Evolutionary conservation across 2,797 vertebrate genomes (phyloP), one percentile per base, ranked within the genome.

Genomic region (Rhinoraja longicauda): DNA sequence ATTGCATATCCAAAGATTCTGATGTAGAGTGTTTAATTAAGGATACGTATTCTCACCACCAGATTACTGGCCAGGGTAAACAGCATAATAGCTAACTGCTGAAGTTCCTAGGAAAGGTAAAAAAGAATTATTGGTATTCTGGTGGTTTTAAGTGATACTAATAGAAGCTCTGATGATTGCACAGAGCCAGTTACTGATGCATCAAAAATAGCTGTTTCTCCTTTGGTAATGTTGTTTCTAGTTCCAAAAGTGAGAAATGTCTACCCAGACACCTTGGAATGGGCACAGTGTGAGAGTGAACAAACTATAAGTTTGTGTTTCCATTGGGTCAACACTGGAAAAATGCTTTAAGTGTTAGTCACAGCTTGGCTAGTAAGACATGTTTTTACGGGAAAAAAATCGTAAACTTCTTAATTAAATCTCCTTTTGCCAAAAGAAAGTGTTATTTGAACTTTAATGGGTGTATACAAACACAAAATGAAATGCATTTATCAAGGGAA

Each of bases 271-370:
- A 92, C 90, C 90, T 73, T 92, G 90, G 90, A 92, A 92, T 29
- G 45, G 70, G 72, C 72, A 75, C 90, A 75, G 26, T 67, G 45
- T 92, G 70, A 92, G 90, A 75, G 36, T 73, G 90, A 92, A 75
- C 39, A 73, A 92, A 92, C 19, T 92, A 45, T 92, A 75, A 21
- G 39, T 75, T 92, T 45, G 39, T 92, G 70, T 92, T 92, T 92
- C 90, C 90, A 92, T 75, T 92, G 70, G 90, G 90, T 75, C 90
- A 92, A 70, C 29, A 75, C 24, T 92, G 90, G 90, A 92, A 92
- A 92, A 92, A 92, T 92, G 90, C n/a, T 92, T 92, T 57, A 75
- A 92, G 45, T 73, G 39, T 92, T 92, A 92, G 70, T 92, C 90
- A 92, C 70, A 15, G 70, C 39, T 92, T 92, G 90, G 90, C 90